phyloP scores from a whole-genome alignment of 2,797 vertebrate genomes.

The Molossus molossus region DNA sequence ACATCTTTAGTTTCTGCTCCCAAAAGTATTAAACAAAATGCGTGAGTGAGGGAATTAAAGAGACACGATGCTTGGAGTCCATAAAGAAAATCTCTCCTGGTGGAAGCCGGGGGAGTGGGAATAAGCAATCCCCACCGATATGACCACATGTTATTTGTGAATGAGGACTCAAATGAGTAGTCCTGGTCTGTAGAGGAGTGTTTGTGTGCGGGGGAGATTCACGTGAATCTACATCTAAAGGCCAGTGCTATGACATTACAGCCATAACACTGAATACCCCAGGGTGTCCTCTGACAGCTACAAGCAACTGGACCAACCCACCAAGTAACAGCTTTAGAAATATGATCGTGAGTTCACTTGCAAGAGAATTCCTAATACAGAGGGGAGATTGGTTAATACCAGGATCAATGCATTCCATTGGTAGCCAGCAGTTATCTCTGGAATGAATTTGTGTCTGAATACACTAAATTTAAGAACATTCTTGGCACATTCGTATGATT shows the following conservation, averaged over 20 bases:
- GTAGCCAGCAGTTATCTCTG: neutral
- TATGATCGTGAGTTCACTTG: neutral
- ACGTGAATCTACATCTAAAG: neutral
- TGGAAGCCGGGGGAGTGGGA: neutral
- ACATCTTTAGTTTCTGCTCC: neutral
- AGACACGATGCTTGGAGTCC: neutral
- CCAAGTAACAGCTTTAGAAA: neutral
- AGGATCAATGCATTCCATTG: neutral
- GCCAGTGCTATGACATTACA: neutral
- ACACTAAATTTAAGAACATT: slow-evolving; percentile 5
- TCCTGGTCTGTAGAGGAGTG: accelerated
- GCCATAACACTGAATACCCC: neutral
- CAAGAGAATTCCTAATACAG: slow-evolving; percentile 3
- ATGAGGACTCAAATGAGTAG: neutral
- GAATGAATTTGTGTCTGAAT: neutral
- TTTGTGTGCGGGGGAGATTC: neutral
- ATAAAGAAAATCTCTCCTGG: neutral
- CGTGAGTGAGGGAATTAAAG: neutral
- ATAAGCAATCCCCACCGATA: neutral
- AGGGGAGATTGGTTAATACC: neutral
- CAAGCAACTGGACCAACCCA: neutral
- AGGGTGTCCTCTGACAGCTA: neutral
- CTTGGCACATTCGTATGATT: neutral
- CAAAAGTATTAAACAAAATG: neutral
- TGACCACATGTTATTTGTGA: accelerated